Base-by-base conservation (phyloP, 35 echinoderm and acorn worm genomes). In the Ophiothrix spiculata region DNA sequence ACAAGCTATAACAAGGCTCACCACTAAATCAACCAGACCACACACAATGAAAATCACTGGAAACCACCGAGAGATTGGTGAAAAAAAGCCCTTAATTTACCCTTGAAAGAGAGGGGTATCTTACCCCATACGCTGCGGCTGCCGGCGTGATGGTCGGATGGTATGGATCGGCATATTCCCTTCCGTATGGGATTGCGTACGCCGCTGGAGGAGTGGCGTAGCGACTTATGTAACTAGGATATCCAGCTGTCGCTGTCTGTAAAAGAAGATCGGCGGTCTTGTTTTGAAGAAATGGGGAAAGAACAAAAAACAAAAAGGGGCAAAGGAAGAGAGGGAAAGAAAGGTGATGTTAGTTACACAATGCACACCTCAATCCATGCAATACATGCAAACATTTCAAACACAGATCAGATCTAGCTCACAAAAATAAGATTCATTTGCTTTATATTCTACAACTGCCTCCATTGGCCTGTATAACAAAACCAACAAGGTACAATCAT, bases 81-180 rank as follows among this genome's bases (percentile, higher is more conserved):
- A 83, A 88, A 82, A 92, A 87, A 77, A 41, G 56, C 83, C 81
- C 49, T 77, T 91, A 86, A 92, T 97, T 97, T 97, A 97, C 94
- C 94, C 94, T 92, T 87, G 94, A 80, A 81, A 93, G 75, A 80
- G 91, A 90, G 90, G 94, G 90, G 84, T 97, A 97, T 88, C 94
- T 97, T 97, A 97, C 94, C 79, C 94, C 94, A 54, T 97, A 97
- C 81, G 94, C 94, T 31, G 94, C 87, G 60, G 94, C 94, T 36
- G 92, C 78, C 40, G 92, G 77, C 23, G 94, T 91, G 79, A 97
- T 97, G 33, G 93, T 87, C 10, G 87, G 90, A 76, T 97, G 94
- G 85, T 97, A 97, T 21, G 94, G 94, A 76, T 97, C 94, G 4
- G 94, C 85, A 69, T 97, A 97, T 37, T 97, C 94, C 80, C 94